Base-by-base conservation (phyloP, 2,797 vertebrate species). In the Peromyscus attwateri region DNA sequence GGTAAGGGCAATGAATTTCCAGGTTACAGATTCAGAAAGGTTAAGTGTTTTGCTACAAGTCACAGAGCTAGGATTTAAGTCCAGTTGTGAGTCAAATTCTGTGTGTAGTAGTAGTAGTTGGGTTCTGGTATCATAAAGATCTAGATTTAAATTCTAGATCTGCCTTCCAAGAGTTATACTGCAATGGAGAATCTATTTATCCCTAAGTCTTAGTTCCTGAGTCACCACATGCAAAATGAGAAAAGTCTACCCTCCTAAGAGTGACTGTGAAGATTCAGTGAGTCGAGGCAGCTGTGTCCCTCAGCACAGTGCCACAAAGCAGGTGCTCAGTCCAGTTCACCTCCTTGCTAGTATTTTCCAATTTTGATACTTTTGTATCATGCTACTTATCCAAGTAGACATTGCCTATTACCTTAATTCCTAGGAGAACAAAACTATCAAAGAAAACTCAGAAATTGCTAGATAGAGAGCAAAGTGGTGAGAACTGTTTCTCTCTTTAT, bases 391-490 rank as follows among this genome's bases (percentile, higher is more conserved):
- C 17, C 66, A 92, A 95, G 40, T 77, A 73, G 40, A 91, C 46
- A 52, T 83, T 57, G 29, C 6, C 25, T 31, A 13, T 82, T 87
- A 21, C 7, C 57, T 34, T 80, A 57, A 83, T 83, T 93, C 11
- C 97, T 91, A 71, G 92, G 57, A 89, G 62, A 94, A 83, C 6
- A 77, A 87, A 40, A 62, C 62, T 91, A 3, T 34, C n/a, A 71
- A 92, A 89, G 91, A 89, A 96, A 95, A 71, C 49, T 55, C 79
- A 89, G 95, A 87, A 91, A 88, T 19, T 40, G 46, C 73, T 66
- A 40, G 64, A 21, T 34, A 6, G 52, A 37, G 66, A 25, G 19
- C 5, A 0, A 19, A 77, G 52, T 5, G 2, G 71, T 60, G 19
- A 73, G 75, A 70, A 75, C 14, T 10, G 17, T 3, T 0, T 70